Percentiles rank a stretch among this genome's conserved stretches.
Conservation (phyloP, 2,888 invertebrate genomes). For the Eueremaeus valkanovi region DNA sequence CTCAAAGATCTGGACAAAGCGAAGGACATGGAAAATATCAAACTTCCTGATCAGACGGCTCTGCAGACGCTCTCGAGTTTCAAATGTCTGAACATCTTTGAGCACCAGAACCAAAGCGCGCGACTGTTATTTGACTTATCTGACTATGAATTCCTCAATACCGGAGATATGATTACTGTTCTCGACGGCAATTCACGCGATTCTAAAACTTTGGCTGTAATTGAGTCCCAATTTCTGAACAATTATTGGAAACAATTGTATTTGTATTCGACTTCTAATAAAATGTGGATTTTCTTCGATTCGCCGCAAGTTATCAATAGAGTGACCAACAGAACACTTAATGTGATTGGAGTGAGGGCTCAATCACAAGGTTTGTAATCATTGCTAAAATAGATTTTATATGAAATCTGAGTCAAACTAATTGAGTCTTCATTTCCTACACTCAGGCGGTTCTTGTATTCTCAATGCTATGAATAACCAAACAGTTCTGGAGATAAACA, state of each 20-base stretch:
- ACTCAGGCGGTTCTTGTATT: not conserved
- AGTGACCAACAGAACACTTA: not conserved
- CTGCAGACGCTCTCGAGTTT: not conserved
- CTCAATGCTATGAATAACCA: not conserved
- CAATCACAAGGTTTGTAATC: slow-evolving; percentile 4
- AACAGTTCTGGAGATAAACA: not conserved
- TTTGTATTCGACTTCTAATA: not conserved
- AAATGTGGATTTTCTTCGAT: slow-evolving; percentile 7
- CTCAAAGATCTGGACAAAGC: not conserved
- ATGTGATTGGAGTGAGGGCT: not conserved
- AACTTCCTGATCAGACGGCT: not conserved
- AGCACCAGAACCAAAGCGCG: not conserved
- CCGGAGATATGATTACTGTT: not conserved
- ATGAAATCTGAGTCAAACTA: not conserved
- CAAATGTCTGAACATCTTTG: not conserved
- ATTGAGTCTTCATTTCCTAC: not conserved
- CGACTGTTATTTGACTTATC: not conserved
- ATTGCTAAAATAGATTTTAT: not conserved
- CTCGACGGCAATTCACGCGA: not conserved
- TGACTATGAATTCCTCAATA: not conserved
- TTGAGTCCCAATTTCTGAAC: not conserved
- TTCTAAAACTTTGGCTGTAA: not conserved
- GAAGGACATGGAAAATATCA: not conserved
- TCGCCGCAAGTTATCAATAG: slow-evolving; percentile 5
- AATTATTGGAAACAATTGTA: not conserved